Conservation (phyloP, 2,113 vertebrate genomes). For the Laticauda laticaudata region DNA sequence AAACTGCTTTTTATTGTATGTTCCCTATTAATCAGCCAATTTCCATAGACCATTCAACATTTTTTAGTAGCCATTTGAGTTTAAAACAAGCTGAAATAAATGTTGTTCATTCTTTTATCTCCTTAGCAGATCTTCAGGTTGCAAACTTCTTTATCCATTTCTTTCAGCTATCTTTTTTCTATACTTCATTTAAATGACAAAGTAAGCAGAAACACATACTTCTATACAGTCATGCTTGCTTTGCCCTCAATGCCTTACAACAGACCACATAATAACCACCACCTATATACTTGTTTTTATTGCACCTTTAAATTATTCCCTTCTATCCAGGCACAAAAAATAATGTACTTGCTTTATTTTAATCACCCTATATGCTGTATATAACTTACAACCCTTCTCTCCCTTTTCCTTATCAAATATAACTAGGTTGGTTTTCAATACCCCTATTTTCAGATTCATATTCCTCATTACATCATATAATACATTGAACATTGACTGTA, state of each 20-base stretch:
- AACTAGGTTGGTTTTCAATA: background rate
- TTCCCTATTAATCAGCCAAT: background rate
- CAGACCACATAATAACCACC: background rate
- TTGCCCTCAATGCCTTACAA: background rate
- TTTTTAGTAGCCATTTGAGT: background rate
- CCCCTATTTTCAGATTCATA: background rate
- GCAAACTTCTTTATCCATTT: constrained; percentile 11
- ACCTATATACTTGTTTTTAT: background rate
- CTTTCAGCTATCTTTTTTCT: constrained; percentile 33
- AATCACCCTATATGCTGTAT: background rate
- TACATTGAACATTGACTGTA: background rate
- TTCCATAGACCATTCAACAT: background rate
- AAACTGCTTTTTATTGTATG: background rate
- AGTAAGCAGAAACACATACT: background rate
- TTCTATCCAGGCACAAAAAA: background rate
- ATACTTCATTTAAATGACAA: constrained; percentile 23
- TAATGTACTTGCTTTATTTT: background rate
- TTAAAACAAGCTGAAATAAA: background rate
- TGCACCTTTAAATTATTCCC: background rate
- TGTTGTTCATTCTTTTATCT: background rate
- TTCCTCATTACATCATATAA: background rate
- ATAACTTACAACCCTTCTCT: background rate
- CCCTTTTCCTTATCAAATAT: background rate
- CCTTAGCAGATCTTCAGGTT: constrained; percentile 5
- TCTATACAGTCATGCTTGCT: background rate